Conservation (phyloP, 2,888 invertebrate genomes). For the Hedychridium roseum region DNA sequence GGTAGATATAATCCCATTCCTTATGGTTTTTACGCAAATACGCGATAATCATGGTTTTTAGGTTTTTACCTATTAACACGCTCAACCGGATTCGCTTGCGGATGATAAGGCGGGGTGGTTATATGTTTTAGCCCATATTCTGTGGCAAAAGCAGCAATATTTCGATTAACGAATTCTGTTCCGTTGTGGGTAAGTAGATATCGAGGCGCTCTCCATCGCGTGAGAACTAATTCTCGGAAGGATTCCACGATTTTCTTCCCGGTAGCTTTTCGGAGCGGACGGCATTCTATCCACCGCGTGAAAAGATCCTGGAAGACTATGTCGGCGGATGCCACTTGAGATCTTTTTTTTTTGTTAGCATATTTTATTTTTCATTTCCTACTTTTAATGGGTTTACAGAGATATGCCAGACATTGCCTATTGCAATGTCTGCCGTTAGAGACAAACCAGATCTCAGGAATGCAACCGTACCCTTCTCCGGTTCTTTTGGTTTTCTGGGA, state of each 20-base stretch:
- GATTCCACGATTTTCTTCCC: constrained; percentile 13
- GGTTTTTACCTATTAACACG: constrained; percentile 15
- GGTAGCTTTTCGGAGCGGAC: constrained; percentile 11
- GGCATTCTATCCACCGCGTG: constrained; percentile 21
- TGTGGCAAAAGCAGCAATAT: neutral
- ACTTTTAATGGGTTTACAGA: too few species aligned
- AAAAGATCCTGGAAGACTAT: constrained; percentile 12
- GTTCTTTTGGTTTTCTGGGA: too few species aligned
- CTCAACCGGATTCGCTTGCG: constrained; percentile 21
- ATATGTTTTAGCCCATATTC: neutral
- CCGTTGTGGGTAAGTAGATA: constrained; percentile 5
- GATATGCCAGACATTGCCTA: too few species aligned
- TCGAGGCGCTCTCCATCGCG: constrained; percentile 22
- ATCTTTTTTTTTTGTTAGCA: too few species aligned
- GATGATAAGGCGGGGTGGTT: constrained; percentile 16
- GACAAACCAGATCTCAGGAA: too few species aligned
- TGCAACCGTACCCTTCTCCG: too few species aligned
- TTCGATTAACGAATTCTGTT: constrained; percentile 14
- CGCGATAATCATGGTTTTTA: constrained; percentile 9
- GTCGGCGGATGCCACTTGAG: too few species aligned
- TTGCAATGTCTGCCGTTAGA: too few species aligned
- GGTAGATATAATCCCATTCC: constrained; percentile 17
- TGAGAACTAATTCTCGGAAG: too few species aligned
- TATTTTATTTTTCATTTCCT: too few species aligned
- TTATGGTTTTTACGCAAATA: constrained; percentile 10